phyloP scores from a whole-genome alignment of 2,888 invertebrate genomes.

The Cosmorhoe ocellata region DNA sequence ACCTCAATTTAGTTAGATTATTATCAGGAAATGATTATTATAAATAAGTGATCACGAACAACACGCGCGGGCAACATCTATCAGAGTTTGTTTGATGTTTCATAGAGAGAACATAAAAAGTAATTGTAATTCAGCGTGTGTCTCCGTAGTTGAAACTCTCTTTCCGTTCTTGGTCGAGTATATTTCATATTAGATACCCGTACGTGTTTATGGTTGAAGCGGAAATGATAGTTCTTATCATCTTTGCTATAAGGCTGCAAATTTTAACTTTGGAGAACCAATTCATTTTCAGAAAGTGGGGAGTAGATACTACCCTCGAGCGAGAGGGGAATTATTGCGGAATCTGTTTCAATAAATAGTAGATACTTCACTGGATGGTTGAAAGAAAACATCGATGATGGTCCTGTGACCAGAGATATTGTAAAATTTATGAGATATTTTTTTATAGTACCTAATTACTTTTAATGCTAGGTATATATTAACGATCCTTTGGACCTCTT shows the following conservation, averaged over 20 bases:
- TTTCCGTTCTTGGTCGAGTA: slow-evolving; percentile 48
- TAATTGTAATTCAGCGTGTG: slow-evolving; percentile 58
- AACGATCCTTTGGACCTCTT: too few relatives aligned
- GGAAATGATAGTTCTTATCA: slow-evolving; percentile 36
- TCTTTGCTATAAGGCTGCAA: slow-evolving; percentile 19
- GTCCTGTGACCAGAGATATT: neutral
- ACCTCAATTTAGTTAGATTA: too few relatives aligned
- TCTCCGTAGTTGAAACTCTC: slow-evolving; percentile 47
- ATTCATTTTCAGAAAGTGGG: slow-evolving; percentile 15
- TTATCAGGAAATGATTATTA: too few relatives aligned
- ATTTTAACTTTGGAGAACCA: slow-evolving; percentile 20
- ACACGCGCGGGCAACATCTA: slow-evolving; percentile 23
- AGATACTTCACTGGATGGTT: neutral
- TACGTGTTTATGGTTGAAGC: slow-evolving; percentile 42
- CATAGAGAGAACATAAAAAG: slow-evolving; percentile 35
- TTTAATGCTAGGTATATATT: too few relatives aligned
- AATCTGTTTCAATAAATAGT: slow-evolving; percentile 24
- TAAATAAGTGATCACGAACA: too few relatives aligned
- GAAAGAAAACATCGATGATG: slow-evolving; percentile 2
- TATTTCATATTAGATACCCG: slow-evolving; percentile 47
- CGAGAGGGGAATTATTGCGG: slow-evolving; percentile 13
- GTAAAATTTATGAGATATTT: slow-evolving; percentile 10
- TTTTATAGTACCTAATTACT: too few relatives aligned
- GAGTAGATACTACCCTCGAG: slow-evolving; percentile 9
- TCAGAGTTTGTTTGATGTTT: slow-evolving; percentile 30